Evolutionary conservation across 2,797 vertebrate genomes (phyloP).

Genomic region (Meriones psammophilus): DNA sequence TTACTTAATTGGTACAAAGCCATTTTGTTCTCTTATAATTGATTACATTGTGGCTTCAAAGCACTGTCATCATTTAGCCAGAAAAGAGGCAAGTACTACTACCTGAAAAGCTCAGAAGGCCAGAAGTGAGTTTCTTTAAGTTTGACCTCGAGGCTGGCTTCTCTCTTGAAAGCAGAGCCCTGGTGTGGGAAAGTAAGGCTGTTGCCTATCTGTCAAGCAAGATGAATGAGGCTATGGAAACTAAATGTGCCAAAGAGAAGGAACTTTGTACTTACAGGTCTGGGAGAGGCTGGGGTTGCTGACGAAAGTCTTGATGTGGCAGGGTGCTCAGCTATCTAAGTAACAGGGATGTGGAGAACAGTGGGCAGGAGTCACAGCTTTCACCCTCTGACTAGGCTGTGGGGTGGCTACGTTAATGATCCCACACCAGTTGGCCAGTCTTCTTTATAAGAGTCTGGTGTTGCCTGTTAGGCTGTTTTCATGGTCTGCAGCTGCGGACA

Average conservation of each 20-base stretch:
- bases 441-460: background rate
- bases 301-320: no score
- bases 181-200: background rate
- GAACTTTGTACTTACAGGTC: background rate
- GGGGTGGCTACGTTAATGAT: background rate
- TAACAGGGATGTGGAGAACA: no score
- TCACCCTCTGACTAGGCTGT: background rate
- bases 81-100: background rate
- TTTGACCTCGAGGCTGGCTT: background rate
- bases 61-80: background rate
- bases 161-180: background rate
- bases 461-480: background rate
- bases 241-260: background rate
- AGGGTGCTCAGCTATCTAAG: background rate
- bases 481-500: background rate
- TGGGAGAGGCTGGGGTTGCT: background rate
- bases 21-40: background rate
- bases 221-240: background rate
- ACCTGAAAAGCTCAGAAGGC: background rate
- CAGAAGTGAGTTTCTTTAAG: background rate
- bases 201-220: background rate
- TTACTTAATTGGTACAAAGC: background rate
- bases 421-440: fast-evolving
- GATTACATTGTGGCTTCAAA: background rate
- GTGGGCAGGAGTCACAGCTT: background rate